phyloP scores from a whole-genome alignment of 2,797 vertebrate genomes.

The Lacerta bilineata region DNA sequence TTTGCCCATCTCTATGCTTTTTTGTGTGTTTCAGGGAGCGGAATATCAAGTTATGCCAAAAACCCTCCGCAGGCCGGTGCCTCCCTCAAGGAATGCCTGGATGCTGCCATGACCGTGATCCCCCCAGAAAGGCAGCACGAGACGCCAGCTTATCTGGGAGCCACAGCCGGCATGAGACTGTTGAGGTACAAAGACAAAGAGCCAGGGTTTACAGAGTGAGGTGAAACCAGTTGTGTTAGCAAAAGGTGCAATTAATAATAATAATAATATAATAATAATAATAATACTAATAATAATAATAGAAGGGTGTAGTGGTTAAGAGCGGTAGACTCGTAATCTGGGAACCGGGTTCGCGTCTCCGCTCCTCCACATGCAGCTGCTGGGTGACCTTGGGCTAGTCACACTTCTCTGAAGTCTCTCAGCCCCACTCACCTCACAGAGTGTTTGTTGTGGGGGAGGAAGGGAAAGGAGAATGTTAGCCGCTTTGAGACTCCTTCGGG shows the following conservation, averaged over 20 bases:
- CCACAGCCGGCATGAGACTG: constrained; percentile 89
- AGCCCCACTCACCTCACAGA: too few relatives aligned
- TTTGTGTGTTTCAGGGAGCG: constrained; percentile 78
- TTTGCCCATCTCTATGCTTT: background rate
- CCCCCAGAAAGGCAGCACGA: constrained; percentile 79
- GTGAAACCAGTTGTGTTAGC: background rate
- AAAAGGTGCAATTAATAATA: background rate
- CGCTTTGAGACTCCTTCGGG: too few relatives aligned
- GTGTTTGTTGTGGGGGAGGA: too few relatives aligned
- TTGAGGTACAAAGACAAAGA: constrained; percentile 72
- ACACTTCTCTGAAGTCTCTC: too few relatives aligned
- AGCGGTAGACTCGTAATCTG: too few relatives aligned
- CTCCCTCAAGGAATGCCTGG: constrained; percentile 83
- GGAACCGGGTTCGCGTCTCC: too few relatives aligned
- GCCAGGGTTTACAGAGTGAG: too few relatives aligned
- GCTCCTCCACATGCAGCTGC: too few relatives aligned
- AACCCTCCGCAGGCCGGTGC: constrained; percentile 77
- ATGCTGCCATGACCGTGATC: constrained; percentile 80
- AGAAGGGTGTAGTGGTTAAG: too few relatives aligned
- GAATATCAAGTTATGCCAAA: constrained; percentile 86
- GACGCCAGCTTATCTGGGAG: constrained; percentile 87
- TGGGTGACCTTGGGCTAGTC: too few relatives aligned
- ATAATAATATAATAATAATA: too few relatives aligned
- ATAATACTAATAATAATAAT: background rate
- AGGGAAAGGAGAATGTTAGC: too few relatives aligned